Base-by-base conservation (phyloP, 2,888 invertebrate species). In the Conistra vaccinii region DNA sequence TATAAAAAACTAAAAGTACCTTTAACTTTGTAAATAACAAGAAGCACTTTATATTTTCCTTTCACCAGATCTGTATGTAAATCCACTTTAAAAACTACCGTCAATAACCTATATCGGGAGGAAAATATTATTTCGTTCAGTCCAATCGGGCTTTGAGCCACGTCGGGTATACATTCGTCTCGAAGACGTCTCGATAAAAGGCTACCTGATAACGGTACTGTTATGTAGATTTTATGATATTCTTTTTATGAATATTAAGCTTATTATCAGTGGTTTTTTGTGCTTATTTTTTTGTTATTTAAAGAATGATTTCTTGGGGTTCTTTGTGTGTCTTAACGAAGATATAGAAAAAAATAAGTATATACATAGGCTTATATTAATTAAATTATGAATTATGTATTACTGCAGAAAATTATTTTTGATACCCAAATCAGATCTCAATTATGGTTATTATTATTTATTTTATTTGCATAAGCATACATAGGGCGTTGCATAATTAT, bases 51-150 rank as follows among this genome's bases (percentile, higher is more conserved):
- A 69, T 53, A 73, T 83, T 35, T 69, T 61, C 66, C 65, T 65
- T 80, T 71, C n/a, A 29, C n/a, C n/a, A 57, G 51, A 77, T 80
- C 58, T 69, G 57, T 69, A 83, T 66, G 78, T 67, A 78, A 78
- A 78, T 78, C 71, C 23, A 69, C 48, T 81, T 77, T 73, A 78
- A 78, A 81, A 72, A 83, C 83, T 78, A 83, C 67, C 45, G 69
- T 69, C 72, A 69, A 73, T 83, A 69, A 82, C 82, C 72, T 72
- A 57, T 80, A 69, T 20, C 58, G 23, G 20, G 58, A 58, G 62
- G 61, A 78, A 73, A 81, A 81, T 83, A 83, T 83, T 83, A 81
- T 83, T 78, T 72, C 48, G 53, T 78, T 73, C 61, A 26, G 66
- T 67, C 61, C 68, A 61, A 82, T 61, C 66, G 61, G 6, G 57